Percentiles rank a stretch among this genome's conserved stretches.
These are phyloP conservation scores for Eurois occulta DNA, from an alignment of 2,888 invertebrate species.

Conservation along the genomic window DNA sequence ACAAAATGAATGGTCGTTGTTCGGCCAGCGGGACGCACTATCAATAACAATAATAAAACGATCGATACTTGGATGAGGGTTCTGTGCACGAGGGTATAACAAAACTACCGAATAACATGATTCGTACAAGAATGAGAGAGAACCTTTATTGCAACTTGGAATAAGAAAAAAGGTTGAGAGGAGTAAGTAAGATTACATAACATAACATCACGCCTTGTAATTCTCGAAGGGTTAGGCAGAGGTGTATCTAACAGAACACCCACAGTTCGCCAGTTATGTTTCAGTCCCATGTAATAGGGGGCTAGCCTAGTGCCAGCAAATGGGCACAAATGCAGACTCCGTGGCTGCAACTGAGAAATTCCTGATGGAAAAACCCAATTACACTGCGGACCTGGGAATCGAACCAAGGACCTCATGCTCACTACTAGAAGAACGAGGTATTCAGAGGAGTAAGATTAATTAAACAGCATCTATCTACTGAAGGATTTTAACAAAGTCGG, in stretches of 20 bases:
- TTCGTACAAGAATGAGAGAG: constrained; percentile 1
- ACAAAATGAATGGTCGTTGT: constrained; percentile 53
- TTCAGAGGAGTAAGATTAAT: neutral
- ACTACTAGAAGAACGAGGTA: neutral
- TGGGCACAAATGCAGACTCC: neutral
- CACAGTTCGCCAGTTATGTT: neutral
- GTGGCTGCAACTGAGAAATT: neutral
- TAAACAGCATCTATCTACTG: neutral
- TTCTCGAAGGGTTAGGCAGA: neutral
- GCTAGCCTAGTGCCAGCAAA: neutral
- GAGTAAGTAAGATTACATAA: neutral
- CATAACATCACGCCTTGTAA: neutral
- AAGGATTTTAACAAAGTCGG: neutral
- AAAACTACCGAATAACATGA: constrained; percentile 51
- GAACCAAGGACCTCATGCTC: neutral
- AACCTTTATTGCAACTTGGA: neutral
- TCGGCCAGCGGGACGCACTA: constrained; percentile 43
- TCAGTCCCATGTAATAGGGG: neutral
- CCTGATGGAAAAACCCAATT: neutral
- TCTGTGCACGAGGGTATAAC: constrained; percentile 44
- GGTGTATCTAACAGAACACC: neutral
- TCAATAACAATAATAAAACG: constrained; percentile 64
- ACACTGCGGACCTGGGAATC: neutral
- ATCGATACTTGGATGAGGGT: constrained; percentile 62
- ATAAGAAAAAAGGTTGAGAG: neutral